Evolutionary conservation across 2,888 invertebrate genomes (phyloP).

Genomic region (Lepidocyrtinus sp.): DNA sequence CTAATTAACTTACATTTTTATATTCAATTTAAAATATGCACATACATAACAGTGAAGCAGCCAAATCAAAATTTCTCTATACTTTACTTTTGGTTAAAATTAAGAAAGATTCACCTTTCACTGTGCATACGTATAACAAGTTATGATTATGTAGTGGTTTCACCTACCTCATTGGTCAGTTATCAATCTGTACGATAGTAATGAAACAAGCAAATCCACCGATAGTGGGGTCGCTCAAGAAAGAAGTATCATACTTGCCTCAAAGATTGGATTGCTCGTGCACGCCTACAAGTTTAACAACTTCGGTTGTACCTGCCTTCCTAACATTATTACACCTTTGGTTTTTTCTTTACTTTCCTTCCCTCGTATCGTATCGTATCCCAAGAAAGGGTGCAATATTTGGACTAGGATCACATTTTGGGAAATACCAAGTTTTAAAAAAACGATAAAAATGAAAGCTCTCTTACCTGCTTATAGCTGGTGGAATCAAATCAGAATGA

Average conservation of each 20-base stretch:
- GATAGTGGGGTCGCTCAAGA: slow-evolving; percentile 24
- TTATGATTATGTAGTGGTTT: slow-evolving; percentile 24
- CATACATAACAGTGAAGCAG: too few relatives aligned
- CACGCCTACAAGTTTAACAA: slow-evolving; percentile 38
- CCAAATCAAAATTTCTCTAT: too few relatives aligned
- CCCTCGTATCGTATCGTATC: too few relatives aligned
- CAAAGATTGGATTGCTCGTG: slow-evolving; percentile 9
- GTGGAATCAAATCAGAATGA: slow-evolving; percentile 48
- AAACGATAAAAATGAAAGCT: not conserved
- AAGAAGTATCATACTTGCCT: slow-evolving; percentile 41
- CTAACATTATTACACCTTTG: slow-evolving; percentile 7
- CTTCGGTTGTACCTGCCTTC: not conserved
- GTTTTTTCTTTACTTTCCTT: not conserved
- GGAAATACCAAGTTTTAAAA: too few relatives aligned
- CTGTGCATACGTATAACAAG: slow-evolving; percentile 3
- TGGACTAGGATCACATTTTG: too few relatives aligned
- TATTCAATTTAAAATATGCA: too few relatives aligned
- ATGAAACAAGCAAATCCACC: slow-evolving; percentile 30
- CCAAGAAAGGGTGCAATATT: too few relatives aligned
- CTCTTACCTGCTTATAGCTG: slow-evolving; percentile 47
- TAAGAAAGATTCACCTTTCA: not conserved
- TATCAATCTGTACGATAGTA: slow-evolving; percentile 42
- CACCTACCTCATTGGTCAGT: slow-evolving; percentile 51
- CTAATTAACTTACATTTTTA: too few relatives aligned
- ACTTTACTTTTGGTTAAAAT: too few relatives aligned